Evolutionary conservation across 2,113 vertebrate genomes (phyloP).

Genomic region (Junco hyemalis): DNA sequence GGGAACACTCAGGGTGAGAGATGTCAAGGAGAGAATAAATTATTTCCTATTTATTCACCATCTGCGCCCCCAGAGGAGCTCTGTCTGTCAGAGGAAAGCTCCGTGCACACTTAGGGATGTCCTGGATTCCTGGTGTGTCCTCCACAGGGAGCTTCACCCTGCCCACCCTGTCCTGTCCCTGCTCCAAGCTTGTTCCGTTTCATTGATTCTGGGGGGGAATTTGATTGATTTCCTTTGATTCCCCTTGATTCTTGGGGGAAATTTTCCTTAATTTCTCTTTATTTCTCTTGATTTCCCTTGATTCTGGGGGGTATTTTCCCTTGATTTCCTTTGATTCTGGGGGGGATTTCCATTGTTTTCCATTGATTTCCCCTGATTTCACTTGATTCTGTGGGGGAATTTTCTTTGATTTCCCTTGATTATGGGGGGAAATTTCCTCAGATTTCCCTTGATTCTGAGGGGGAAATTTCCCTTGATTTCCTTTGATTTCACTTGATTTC

Average conservation of each 20-base stretch:
- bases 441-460: too few species aligned
- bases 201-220: not conserved
- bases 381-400: too few species aligned
- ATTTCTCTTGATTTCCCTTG: too few species aligned
- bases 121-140: fast-evolving
- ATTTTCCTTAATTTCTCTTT: too few species aligned
- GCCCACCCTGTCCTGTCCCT: not conserved
- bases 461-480: not conserved
- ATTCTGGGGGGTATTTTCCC: too few species aligned
- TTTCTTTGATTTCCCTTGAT: too few species aligned
- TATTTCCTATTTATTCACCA: not conserved
- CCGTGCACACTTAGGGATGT: not conserved
- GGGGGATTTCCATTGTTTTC: too few species aligned
- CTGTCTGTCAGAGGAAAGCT: not conserved
- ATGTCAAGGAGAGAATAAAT: not conserved
- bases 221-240: too few species aligned
- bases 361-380: too few species aligned
- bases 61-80: not conserved
- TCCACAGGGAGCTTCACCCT: not conserved
- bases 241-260: too few species aligned
- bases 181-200: not conserved
- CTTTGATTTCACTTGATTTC: too few species aligned
- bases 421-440: not conserved
- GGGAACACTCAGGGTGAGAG: not conserved
- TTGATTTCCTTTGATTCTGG: too few species aligned